Evolutionary conservation across 2,888 invertebrate genomes (phyloP), one percentile per base, ranked within the genome.

Genomic region (Spilarctia lutea): DNA sequence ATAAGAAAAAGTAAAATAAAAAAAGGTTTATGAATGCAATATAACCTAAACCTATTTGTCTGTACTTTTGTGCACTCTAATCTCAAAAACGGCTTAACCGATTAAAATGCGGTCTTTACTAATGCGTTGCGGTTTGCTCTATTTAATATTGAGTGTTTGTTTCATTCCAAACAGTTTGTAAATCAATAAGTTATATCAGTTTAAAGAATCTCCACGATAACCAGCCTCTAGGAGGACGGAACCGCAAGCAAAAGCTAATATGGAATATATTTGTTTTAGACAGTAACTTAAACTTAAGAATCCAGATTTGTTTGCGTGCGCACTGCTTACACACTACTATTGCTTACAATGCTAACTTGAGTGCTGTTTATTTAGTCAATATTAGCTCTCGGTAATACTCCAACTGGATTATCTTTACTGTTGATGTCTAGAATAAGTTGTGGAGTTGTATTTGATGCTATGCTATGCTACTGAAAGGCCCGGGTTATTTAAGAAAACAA

Each of bases 251-350:
- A 39, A 39, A 39, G 10, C 39, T 10, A 70, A 27, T 70, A 39
- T 63, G 4, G 30, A 16, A 27, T 18, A 13, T 72, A 52, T 72
- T 72, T 72, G 52, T 39, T 39, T 72, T 66, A 39, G 72, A 65
- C 66, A 39, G 63, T 42, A 42, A 77, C 73, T 74, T 71, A 75
- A 75, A 84, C 80, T 80, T 83, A 78, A 82, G 72, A 76, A 75
- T 73, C 75, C 65, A 68, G 74, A 82, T 84, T 70, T 77, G 83
- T 83, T 74, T 78, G 76, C 71, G 10, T 56, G 68, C 74, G 48
- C 8, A 69, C 68, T 74, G 73, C 75, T 73, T 52, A 67, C 52
- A 68, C 52, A 75, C 56, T 65, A 71, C 69, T 67, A 72, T 70
- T 79, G 63, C 71, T 73, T 66, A 76, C 75, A 67, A 35, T 63